Base-by-base conservation (phyloP, 2,888 invertebrate genomes). In the Isotomurus palustris region DNA sequence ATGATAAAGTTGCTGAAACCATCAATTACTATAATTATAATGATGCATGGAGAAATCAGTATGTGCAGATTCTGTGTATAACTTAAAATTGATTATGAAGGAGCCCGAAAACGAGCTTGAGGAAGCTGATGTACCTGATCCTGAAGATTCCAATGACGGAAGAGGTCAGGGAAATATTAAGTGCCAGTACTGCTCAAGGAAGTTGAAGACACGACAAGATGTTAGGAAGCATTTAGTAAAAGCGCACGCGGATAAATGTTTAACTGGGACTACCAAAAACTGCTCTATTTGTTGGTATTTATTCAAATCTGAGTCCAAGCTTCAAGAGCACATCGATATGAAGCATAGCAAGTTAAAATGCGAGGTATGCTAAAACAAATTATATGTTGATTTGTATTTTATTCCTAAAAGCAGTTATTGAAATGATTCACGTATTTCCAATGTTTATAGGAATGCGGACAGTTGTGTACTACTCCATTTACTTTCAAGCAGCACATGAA, bases 261-360 rank as follows among this genome's bases (percentile, higher is more conserved):
- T 49, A 12, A 17, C n/a, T 19, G n/a, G 27, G 17, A 22, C 35
- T 10, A n/a, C 12, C n/a, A n/a, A 21, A 32, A 3, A 5, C 22
- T 49, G 49, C 22, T 21, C 35, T 19, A 35, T 49, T 12, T 49
- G 49, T 19, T 49, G n/a, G 17, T 3, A 32, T 29, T 4, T 49
- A 29, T 49, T 49, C 22, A 5, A 6, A 10, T 19, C 8, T 35
- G 19, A 49, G 8, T 3, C 6, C 6, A 6, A 49, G 21, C 32
- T 49, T 3, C 8, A 49, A 17, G 35, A 35, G 6, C 49, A 49
- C n/a, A 35, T 3, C 35, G 32, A 49, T 17, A 21, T 17, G 4
- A 49, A 49, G 32, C 49, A 49, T 28, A 35, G 6, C 22, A 49
- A 32, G 22, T 49, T 35, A 3, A 49, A 32, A 19, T 49, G 49